Base-by-base conservation (phyloP, 2,888 invertebrate species). In the Adela reaumurella region DNA sequence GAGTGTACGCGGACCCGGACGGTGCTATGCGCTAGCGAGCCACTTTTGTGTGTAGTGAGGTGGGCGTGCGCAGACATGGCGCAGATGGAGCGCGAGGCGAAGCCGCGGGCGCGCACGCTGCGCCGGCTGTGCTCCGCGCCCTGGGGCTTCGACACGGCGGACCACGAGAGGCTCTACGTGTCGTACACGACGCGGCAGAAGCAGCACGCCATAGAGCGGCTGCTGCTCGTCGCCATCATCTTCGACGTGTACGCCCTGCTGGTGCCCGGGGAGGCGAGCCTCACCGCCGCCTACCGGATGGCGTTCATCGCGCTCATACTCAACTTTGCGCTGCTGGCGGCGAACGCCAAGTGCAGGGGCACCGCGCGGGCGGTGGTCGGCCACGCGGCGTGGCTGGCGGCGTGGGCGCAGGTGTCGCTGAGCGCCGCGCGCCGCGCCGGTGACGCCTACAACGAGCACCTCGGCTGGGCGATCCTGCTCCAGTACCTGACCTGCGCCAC, bases 401-500 rank as follows among this genome's bases (percentile, higher is more conserved):
- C 86, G 29, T 78, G 78, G 76, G 52, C 54, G 16, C 72, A 76
- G 55, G 59, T 77, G 10, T 56, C 76, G 43, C 54, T 67, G 47
- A 67, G 67, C 57, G 66, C 64, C 6, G 81, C 83, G 18, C 78
- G 87, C 45, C 65, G 77, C 3, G 61, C 65, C 19, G 77, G 74
- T 44, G 76, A 77, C 57, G 68, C 76, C 10, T 74, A 72, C 58
- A 76, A 77, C 57, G 88, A 90, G 64, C 81, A 85, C 52, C 79
- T 91, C 3, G 89, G 89, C 46, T 90, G 90, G 90, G 83, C 88
- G 16, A 74, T 90, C 54, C 78, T 91, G 44, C 68, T 89, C 57
- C 86, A 88, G 59, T 91, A 89, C 64, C 81, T 90, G 55, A 84
- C 89, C 46, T 84, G 89, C 61, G 88, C 89, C 48, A 86, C 88